Conservation (phyloP, 2,888 invertebrate species). For the Euproctis similis region DNA sequence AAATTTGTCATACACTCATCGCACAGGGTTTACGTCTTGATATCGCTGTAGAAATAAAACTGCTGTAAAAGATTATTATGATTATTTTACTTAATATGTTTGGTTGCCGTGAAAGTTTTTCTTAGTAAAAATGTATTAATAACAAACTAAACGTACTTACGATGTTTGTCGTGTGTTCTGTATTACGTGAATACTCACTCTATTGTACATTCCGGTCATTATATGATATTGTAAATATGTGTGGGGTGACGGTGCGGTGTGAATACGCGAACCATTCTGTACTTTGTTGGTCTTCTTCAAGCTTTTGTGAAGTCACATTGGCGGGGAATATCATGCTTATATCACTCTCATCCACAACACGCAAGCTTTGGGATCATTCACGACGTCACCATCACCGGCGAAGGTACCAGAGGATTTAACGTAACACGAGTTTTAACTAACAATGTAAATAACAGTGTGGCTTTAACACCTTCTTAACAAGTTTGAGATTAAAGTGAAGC, state of each 20-base stretch:
- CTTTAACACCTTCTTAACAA: constrained; percentile 26
- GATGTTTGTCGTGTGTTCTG: constrained; percentile 18
- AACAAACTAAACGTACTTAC: constrained; percentile 29
- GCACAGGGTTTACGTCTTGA: too few relatives aligned
- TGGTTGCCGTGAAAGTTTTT: too few relatives aligned
- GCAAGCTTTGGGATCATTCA: background rate
- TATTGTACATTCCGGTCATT: too few relatives aligned
- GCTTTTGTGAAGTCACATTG: constrained; percentile 30
- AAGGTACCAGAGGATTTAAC: constrained; percentile 9
- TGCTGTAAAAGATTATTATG: too few relatives aligned
- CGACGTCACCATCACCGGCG: constrained; percentile 10
- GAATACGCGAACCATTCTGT: constrained; percentile 21
- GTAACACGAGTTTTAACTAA: constrained; percentile 17
- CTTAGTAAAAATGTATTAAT: too few relatives aligned
- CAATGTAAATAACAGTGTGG: constrained; percentile 29
- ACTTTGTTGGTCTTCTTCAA: constrained; percentile 26
- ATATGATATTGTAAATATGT: constrained; percentile 28
- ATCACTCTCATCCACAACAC: background rate
- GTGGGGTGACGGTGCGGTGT: constrained; percentile 37
- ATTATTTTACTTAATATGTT: too few relatives aligned
- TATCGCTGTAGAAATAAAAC: too few relatives aligned
- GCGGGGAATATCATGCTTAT: constrained; percentile 38
- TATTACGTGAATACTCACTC: background rate
- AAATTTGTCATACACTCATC: too few relatives aligned
- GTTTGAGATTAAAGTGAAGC: constrained; percentile 8